A percentile compares a stretch with the other conserved stretches of the same genome.
phyloP scores from a whole-genome alignment of 2,113 vertebrate species.

The Fukomys damarensis region DNA sequence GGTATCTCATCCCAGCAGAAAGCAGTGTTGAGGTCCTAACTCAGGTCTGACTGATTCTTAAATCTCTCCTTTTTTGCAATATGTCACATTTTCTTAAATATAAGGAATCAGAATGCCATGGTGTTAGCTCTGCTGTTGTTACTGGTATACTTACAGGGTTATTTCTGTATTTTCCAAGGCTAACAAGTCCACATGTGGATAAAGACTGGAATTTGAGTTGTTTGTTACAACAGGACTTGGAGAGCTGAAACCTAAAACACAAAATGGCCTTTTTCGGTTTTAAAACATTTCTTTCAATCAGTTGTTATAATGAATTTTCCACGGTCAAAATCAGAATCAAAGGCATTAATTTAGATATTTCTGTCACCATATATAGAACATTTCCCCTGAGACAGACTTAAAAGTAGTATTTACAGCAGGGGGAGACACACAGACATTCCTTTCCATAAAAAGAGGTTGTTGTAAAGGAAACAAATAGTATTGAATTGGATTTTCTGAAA shows the following conservation, averaged over 20 bases:
- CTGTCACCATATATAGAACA: constrained; percentile 29
- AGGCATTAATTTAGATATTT: neutral
- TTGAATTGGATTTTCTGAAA: constrained; percentile 20
- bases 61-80: neutral
- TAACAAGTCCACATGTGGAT: constrained; percentile 81
- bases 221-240: constrained; percentile 67
- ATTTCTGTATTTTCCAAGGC: constrained; percentile 76
- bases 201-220: constrained; percentile 73
- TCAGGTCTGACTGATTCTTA: neutral
- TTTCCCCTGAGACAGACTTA: neutral
- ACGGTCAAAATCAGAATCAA: neutral
- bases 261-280: constrained; percentile 61
- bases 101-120: neutral
- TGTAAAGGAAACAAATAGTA: constrained; percentile 2
- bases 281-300: constrained; percentile 20
- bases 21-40: neutral
- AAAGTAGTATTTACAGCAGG: neutral
- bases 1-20: neutral
- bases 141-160: constrained; percentile 82
- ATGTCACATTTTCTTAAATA: neutral
- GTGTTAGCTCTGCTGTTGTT: neutral
- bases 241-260: constrained; percentile 82
- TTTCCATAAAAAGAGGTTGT: neutral
- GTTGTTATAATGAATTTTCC: neutral
- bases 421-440: neutral